Evolutionary conservation across 1,140 invertebrate genomes (phyloP).

Genomic region (Bathynomus jamesi): DNA sequence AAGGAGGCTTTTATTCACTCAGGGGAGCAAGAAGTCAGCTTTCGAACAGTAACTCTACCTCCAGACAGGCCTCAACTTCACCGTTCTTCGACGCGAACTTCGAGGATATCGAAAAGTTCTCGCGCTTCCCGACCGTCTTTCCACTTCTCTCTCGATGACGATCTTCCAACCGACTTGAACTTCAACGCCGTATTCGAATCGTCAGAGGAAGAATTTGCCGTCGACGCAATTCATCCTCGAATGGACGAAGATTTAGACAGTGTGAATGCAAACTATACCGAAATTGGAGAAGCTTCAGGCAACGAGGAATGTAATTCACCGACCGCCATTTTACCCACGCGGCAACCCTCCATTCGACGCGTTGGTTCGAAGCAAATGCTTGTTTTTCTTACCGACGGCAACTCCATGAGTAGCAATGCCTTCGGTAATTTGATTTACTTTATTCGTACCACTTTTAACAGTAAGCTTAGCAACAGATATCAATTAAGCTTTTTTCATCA

Average conservation of each 20-base stretch:
- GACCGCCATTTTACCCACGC: background rate
- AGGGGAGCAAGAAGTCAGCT: constrained; percentile 36
- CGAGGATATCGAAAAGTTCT: background rate
- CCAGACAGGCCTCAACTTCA: constrained; percentile 17
- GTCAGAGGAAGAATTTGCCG: constrained; percentile 31
- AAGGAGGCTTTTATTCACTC: background rate
- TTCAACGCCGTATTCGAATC: constrained; percentile 28
- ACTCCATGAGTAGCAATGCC: constrained; percentile 21
- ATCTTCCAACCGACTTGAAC: constrained; percentile 29
- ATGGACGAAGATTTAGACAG: constrained; percentile 6
- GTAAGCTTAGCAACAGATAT: too few species aligned
- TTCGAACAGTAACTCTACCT: constrained; percentile 33
- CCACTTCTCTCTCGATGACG: constrained; percentile 25
- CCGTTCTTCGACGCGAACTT: background rate
- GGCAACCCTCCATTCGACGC: constrained; percentile 26
- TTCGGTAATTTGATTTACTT: background rate
- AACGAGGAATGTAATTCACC: background rate
- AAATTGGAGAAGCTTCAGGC: background rate
- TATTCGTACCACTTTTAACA: background rate
- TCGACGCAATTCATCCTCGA: constrained; percentile 23
- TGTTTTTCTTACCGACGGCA: constrained; percentile 35
- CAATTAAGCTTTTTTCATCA: background rate
- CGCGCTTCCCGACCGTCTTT: constrained; percentile 19
- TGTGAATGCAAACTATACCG: background rate
- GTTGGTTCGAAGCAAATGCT: constrained; percentile 35